Base-by-base conservation (phyloP, 2,797 vertebrate species). In the Pteropus rufus region DNA sequence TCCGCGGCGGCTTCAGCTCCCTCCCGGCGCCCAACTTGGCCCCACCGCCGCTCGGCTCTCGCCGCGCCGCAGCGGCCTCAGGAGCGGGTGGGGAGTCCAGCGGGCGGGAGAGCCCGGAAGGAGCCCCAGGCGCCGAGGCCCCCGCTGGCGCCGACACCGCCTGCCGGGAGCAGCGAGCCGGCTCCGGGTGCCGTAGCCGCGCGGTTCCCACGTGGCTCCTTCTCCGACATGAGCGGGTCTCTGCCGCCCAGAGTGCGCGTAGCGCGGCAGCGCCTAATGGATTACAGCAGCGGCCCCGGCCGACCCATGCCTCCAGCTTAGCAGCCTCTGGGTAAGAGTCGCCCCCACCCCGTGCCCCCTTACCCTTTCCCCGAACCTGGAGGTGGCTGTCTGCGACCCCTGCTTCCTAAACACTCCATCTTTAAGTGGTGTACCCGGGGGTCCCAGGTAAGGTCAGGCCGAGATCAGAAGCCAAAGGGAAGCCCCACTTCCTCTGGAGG, bases 301-400 rank as follows among this genome's bases (percentile, higher is more conserved):
- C 85, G 83, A 21, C 97, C 64, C 89, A 83, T 96, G 96, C 90
- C 95, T 96, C 87, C 90, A 67, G 97, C 92, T 60, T 46, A 23
- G 93, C 97, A 77, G 75, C 96, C 41, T 97, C 91, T 69, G 44
- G 98, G 98, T 98, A 98, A 98, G 98, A 93, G 11, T 46, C 90
- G 11, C 21, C 14, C 36, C 69, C 44, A 56, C 73, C 36, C 52
- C n/a, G 70, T 64, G 34, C 69, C 82, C 56, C n/a, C 84, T 39
- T 39, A 1, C 19, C 3, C 23, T 56, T 41, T 34, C 80, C 73
- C 0, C n/a, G 79, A 44, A 86, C 70, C 76, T 31, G 21, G 56
- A 31, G 75, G 49, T 72, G 64, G 36, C 62, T 75, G 36, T 18
- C 41, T 44, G 76, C 29, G 11, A 54, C 79, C 65, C 31, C 5